A percentile compares a stretch with the other conserved stretches of the same genome.
Conservation (phyloP, 2,113 vertebrate genomes). For the Cyanoderma ruficeps region DNA sequence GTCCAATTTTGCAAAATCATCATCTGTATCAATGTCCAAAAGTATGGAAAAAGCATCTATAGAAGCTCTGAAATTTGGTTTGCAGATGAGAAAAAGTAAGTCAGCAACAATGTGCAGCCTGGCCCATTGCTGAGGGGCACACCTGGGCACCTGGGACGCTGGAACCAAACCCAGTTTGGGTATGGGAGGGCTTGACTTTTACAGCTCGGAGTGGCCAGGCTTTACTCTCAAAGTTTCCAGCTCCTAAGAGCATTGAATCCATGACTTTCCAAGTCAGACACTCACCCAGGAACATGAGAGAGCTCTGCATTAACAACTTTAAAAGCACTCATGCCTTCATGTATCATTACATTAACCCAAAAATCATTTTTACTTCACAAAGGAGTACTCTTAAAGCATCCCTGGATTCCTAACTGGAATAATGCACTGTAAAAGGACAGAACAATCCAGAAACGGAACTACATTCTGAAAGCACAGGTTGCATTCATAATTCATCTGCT, state of each 20-base stretch:
- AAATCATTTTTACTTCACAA: not conserved
- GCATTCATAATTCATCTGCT: not conserved
- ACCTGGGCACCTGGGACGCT: not conserved
- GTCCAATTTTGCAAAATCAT: not conserved
- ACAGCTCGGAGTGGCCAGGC: not conserved
- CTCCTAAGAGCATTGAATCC: rapidly evolving
- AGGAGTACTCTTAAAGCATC: not conserved
- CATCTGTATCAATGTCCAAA: not conserved
- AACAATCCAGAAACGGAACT: not conserved
- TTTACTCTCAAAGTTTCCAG: not conserved
- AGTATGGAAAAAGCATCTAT: not conserved
- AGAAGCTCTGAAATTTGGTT: not conserved
- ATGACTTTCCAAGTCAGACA: not conserved
- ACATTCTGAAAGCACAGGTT: not conserved
- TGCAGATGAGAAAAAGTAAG: not conserved
- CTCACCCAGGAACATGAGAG: not conserved
- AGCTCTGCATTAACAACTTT: not conserved
- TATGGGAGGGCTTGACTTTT: not conserved
- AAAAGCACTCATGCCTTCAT: not conserved
- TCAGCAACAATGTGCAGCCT: not conserved
- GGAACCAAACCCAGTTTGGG: not conserved
- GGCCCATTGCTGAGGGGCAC: not conserved
- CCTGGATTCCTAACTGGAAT: not conserved
- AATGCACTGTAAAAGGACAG: not conserved
- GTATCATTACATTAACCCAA: not conserved